phyloP scores from a whole-genome alignment of 2,797 vertebrate genomes.

The Syncerus caffer region DNA sequence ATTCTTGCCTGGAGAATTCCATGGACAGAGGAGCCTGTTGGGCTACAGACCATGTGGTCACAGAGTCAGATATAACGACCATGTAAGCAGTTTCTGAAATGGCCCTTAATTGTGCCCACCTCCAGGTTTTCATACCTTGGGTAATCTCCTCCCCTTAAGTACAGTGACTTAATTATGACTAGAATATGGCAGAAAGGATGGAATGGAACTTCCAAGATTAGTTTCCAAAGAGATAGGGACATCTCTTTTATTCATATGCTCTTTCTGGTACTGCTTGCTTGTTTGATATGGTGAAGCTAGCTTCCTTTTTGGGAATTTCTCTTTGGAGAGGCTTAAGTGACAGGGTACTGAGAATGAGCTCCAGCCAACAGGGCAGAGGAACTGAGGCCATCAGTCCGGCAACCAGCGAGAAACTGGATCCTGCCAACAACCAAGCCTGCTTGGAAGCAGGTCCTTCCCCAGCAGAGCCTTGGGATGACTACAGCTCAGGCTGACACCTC shows the following conservation, averaged over 20 bases:
- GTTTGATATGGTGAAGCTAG: conserved; percentile 4
- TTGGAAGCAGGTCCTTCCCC: conserved; percentile 21
- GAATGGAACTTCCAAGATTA: not conserved
- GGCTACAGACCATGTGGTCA: not conserved
- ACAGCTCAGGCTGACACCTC: not conserved
- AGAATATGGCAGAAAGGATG: not conserved
- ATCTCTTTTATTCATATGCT: not conserved
- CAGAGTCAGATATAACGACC: not conserved
- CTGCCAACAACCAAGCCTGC: not conserved
- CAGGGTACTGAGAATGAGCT: not conserved
- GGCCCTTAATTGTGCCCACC: not conserved
- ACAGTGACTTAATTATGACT: not conserved
- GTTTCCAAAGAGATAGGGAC: not conserved
- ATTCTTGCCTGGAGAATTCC: not conserved
- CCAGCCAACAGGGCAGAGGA: not conserved
- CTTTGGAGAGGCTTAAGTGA: not conserved
- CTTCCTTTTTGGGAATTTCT: not conserved
- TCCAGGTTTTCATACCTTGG: not conserved
- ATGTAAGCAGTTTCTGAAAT: conserved; percentile 5
- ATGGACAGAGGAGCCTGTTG: not conserved
- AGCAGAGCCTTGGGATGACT: not conserved
- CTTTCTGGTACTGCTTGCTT: not conserved
- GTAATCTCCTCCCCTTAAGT: not conserved
- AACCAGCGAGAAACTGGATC: not conserved
- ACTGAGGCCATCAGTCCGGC: not conserved